These are phyloP conservation scores for Clytia hemisphaerica DNA, from an alignment of 30 jellyfish, hydroid and myxozoan species.

Conservation along the genomic window DNA sequence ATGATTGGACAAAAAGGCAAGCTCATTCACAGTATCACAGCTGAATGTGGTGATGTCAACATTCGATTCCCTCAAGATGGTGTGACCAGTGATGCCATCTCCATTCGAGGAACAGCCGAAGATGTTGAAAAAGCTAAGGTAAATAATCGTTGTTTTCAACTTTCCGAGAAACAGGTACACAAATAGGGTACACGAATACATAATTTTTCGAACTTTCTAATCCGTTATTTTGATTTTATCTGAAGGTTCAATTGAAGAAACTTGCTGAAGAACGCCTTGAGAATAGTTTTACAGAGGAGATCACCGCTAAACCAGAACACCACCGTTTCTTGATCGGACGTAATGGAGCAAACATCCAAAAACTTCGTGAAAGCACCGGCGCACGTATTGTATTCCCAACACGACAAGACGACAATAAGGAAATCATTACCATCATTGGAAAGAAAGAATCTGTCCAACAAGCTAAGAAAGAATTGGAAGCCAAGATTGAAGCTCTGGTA, in stretches of 20 bases:
- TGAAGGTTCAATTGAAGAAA: constrained; percentile 40
- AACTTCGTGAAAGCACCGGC: constrained; percentile 86
- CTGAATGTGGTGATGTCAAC: constrained; percentile 93
- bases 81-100: constrained; percentile 59
- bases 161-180: not conserved
- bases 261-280: constrained; percentile 54
- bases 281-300: constrained; percentile 72
- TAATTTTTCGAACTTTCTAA: not conserved
- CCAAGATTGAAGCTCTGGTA: constrained; percentile 73
- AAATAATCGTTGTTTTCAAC: not conserved
- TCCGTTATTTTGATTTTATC: not conserved
- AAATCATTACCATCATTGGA: constrained; percentile 79
- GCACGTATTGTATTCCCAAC: constrained; percentile 85
- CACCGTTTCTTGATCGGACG: constrained; percentile 90
- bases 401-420: constrained; percentile 61
- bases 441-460: constrained; percentile 74
- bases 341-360: constrained; percentile 75
- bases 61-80: constrained; percentile 91
- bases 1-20: constrained; percentile 92
- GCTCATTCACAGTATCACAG: constrained; percentile 79
- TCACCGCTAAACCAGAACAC: constrained; percentile 90
- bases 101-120: constrained; percentile 75
- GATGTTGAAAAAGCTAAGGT: constrained; percentile 87
- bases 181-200: not conserved
- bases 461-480: constrained; percentile 71